Evolutionary conservation across 2,113 vertebrate species (phyloP).

Genomic region (Myrmecobius fasciatus): DNA sequence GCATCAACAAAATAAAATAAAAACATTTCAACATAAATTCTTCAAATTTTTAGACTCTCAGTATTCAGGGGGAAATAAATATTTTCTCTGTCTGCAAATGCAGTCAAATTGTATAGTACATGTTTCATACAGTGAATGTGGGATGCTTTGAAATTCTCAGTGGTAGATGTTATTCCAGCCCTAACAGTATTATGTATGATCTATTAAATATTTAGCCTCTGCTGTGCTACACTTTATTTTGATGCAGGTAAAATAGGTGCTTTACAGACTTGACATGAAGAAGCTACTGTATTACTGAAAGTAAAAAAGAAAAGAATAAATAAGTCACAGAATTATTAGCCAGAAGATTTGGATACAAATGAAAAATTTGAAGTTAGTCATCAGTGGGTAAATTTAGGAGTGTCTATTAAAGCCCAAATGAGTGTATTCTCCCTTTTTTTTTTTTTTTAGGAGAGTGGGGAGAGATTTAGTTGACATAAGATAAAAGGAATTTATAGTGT

Average conservation of each 20-base stretch:
- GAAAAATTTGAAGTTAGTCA: neutral
- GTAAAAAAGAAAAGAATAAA: slow-evolving; percentile 7
- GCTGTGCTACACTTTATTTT: neutral
- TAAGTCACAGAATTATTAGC: slow-evolving; percentile 16
- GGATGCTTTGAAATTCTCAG: neutral
- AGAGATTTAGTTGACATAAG: neutral
- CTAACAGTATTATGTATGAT: neutral
- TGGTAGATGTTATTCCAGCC: neutral
- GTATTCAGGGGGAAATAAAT: neutral
- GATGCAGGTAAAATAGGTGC: slow-evolving; percentile 16
- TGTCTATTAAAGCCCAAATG: slow-evolving; percentile 35
- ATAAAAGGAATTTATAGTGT: neutral
- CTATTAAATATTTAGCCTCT: neutral
- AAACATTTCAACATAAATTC: neutral
- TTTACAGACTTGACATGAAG: slow-evolving; percentile 14
- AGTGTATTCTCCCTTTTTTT: neutral
- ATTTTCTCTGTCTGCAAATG: neutral
- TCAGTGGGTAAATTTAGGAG: neutral
- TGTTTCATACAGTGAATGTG: neutral
- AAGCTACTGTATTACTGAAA: neutral
- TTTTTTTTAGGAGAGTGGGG: neutral
- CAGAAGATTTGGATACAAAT: neutral
- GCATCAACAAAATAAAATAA: neutral
- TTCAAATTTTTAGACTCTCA: neutral
- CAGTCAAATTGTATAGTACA: neutral